Evolutionary conservation across 53 echinoderm and acorn worm genomes (phyloP).

Genomic region (Hippasteria phrygiana): DNA sequence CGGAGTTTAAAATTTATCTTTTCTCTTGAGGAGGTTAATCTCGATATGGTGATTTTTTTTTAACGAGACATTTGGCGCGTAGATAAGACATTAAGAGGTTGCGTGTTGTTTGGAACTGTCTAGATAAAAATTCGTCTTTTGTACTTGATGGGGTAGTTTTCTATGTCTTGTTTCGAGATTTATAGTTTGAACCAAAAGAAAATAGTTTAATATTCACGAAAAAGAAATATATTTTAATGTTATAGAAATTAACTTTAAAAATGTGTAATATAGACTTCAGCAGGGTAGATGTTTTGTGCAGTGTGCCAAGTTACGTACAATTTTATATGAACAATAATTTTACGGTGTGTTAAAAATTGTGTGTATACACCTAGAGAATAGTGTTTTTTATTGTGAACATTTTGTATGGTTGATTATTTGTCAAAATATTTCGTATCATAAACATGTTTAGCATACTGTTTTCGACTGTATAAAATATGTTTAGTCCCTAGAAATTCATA

Average conservation of each 20-base stretch:
- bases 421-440: not conserved
- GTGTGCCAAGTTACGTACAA: conserved; percentile 42
- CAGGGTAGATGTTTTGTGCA: conserved; percentile 40
- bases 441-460: not conserved
- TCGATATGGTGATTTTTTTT: no score
- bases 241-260: conserved; percentile 38
- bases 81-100: not conserved
- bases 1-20: no score
- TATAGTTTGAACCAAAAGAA: conserved; percentile 50
- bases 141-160: conserved; percentile 9
- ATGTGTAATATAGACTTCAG: conserved; percentile 42
- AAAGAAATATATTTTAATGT: conserved; percentile 66
- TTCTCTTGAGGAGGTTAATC: no score
- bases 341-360: not conserved
- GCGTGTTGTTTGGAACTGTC: not conserved
- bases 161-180: conserved; percentile 14
- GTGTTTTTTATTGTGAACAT: not conserved
- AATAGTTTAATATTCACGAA: conserved; percentile 53
- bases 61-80: not conserved
- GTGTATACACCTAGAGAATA: not conserved
- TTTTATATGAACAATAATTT: not conserved
- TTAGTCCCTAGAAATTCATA: not conserved
- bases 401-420: conserved; percentile 6
- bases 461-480: not conserved
- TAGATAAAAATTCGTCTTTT: not conserved